Base-by-base conservation (phyloP, 2,888 invertebrate species). In the Caenorhabditis sp. region DNA sequence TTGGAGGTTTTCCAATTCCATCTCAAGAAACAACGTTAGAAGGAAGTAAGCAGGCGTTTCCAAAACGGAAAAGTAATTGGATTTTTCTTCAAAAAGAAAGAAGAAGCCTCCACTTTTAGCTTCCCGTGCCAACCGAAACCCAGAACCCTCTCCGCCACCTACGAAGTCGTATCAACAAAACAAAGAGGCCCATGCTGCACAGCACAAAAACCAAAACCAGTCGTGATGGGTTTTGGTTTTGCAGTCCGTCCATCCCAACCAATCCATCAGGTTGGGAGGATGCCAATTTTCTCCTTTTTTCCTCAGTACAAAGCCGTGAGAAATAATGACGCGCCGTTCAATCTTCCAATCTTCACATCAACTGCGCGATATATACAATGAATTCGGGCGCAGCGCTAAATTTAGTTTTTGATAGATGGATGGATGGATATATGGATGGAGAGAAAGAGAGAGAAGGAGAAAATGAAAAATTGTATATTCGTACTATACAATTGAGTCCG, bases 31-130 rank as follows among this genome's bases (percentile, higher is more conserved):
- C 77, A 79, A 79, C 70, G 44, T 44, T n/a, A 35, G 49, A 56
- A 56, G 77, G 79, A 77, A 79, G 77, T 69, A 77, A 77, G 63
- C 63, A 70, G 49, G 47, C 70, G 79, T 79, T 79, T 79, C 64
- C 35, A 79, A 79, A 79, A 70, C 63, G 70, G 64, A 58, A 58
- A 70, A 70, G 64, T 79, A 79, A 79, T 79, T 70, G 70, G 56
- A 70, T 79, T 79, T 10, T 54, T 61, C 64, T 10, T 47, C 47
- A 47, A 19, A 19, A 47, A 19, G n/a, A 16, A 47, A 44, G 59
- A 38, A 75, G 59, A 68, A 51, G 59, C 49, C 76, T 76, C 68
- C 76, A 76, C 59, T 76, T 59, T 66, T 76, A 59, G 76, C 61
- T 28, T 58, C 26, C 28, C 26, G 49, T 59, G 22, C 51, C n/a